These are phyloP conservation scores for Albula goreensis DNA, from an alignment of 2,113 vertebrate genomes.

Conservation along the genomic window DNA sequence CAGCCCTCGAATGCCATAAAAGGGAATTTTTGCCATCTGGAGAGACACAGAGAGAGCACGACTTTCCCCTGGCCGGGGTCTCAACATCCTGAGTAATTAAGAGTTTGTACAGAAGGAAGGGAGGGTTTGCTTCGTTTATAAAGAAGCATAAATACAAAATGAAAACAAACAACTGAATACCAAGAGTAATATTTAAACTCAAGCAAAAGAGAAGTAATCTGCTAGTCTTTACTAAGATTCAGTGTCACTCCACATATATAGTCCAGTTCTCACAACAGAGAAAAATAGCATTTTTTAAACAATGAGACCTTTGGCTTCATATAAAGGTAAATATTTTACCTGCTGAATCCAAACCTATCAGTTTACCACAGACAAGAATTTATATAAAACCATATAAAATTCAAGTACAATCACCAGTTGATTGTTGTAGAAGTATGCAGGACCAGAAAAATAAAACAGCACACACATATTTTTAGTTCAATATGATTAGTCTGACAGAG, in stretches of 20 bases:
- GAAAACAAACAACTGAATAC: background rate
- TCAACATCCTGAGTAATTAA: slow-evolving; percentile 55
- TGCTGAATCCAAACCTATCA: background rate
- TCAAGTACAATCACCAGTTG: background rate
- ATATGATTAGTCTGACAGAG: no score
- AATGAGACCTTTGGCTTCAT: background rate
- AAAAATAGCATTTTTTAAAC: background rate
- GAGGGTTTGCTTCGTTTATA: slow-evolving; percentile 44
- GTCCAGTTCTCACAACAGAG: background rate
- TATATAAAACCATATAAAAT: background rate
- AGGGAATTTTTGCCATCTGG: slow-evolving; percentile 67
- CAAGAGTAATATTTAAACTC: slow-evolving; percentile 18
- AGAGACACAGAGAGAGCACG: slow-evolving; percentile 35
- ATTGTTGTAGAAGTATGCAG: background rate
- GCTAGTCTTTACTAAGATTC: background rate
- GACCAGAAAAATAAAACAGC: background rate
- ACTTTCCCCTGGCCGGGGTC: slow-evolving; percentile 36
- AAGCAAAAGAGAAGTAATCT: background rate
- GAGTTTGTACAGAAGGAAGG: slow-evolving; percentile 43
- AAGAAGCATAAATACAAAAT: slow-evolving; percentile 28
- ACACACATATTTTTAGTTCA: background rate
- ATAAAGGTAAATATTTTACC: background rate
- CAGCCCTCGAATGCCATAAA: slow-evolving; percentile 68
- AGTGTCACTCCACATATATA: background rate
- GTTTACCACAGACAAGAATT: background rate